These are phyloP conservation scores for Geopemphigus sp. DNA, from an alignment of 1,140 invertebrate genomes.

Conservation along the genomic window DNA sequence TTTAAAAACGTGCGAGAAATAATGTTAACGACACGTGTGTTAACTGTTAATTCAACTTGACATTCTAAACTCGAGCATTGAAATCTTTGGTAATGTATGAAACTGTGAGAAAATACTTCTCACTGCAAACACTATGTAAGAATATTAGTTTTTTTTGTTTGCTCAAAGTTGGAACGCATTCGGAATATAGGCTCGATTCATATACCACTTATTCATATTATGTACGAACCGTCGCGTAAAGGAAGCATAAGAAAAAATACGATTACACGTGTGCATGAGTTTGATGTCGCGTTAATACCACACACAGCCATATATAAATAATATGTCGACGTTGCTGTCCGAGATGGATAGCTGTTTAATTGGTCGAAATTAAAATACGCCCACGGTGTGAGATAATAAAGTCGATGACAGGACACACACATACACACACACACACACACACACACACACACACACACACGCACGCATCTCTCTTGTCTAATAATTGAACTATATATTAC, in stretches of 20 bases:
- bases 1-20: no score
- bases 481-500: constrained; percentile 20
- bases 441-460: not conserved
- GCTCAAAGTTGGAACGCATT: no score
- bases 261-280: not conserved
- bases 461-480: not conserved
- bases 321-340: not conserved
- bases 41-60: no score
- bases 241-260: not conserved
- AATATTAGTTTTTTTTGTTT: no score
- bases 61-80: no score
- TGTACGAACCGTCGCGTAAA: not conserved
- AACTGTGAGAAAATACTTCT: no score
- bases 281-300: no score
- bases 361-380: constrained; percentile 30
- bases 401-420: not conserved
- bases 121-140: no score
- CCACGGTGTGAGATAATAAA: not conserved
- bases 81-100: no score
- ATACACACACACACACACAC: not conserved
- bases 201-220: not conserved
- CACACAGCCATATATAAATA: not conserved
- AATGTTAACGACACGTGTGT: no score
- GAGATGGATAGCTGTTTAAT: constrained; percentile 21
- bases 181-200: no score